These are phyloP conservation scores for Planiliza haematocheilus DNA, from an alignment of 2,113 vertebrate genomes.

Conservation along the genomic window DNA sequence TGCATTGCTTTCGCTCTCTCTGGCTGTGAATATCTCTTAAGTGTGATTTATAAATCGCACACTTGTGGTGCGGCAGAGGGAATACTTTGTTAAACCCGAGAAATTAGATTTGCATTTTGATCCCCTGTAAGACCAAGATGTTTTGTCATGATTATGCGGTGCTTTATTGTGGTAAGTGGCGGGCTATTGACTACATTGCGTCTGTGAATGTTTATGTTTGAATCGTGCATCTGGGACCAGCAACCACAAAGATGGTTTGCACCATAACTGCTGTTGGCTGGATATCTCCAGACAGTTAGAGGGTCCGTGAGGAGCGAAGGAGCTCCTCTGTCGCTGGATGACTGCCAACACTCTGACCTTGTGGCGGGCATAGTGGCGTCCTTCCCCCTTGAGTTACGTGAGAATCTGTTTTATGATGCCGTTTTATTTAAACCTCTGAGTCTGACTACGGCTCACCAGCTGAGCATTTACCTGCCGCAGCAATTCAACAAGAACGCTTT, in stretches of 20 bases:
- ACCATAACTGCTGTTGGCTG: slow-evolving; percentile 52
- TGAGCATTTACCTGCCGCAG: slow-evolving; percentile 45
- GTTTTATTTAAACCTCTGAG: slow-evolving; percentile 58
- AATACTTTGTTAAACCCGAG: slow-evolving; percentile 50
- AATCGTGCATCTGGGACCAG: slow-evolving; percentile 49
- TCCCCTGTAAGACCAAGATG: slow-evolving; percentile 55
- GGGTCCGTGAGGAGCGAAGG: slow-evolving; percentile 45
- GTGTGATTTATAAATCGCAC: slow-evolving; percentile 57
- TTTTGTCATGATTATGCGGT: slow-evolving; percentile 52
- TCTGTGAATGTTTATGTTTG: slow-evolving; percentile 34
- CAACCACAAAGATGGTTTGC: slow-evolving; percentile 55
- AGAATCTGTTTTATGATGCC: slow-evolving; percentile 74
- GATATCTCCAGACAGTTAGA: slow-evolving; percentile 55
- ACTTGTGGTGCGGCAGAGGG: slow-evolving; percentile 43
- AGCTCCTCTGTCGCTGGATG: slow-evolving; percentile 64
- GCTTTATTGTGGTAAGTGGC: slow-evolving; percentile 56
- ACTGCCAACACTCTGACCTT: slow-evolving; percentile 77
- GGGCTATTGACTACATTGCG: slow-evolving; percentile 43
- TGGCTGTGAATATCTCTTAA: slow-evolving; percentile 55
- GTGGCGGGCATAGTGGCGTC: slow-evolving; percentile 61
- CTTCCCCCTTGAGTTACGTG: slow-evolving; percentile 70
- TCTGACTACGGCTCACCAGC: slow-evolving; percentile 33
- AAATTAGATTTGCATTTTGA: slow-evolving; percentile 64
- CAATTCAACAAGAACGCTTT: slow-evolving; percentile 25
- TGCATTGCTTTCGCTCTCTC: not conserved